These are phyloP conservation scores for Teinopalpus imperialis DNA, from an alignment of 2,888 invertebrate species.

Conservation along the genomic window DNA sequence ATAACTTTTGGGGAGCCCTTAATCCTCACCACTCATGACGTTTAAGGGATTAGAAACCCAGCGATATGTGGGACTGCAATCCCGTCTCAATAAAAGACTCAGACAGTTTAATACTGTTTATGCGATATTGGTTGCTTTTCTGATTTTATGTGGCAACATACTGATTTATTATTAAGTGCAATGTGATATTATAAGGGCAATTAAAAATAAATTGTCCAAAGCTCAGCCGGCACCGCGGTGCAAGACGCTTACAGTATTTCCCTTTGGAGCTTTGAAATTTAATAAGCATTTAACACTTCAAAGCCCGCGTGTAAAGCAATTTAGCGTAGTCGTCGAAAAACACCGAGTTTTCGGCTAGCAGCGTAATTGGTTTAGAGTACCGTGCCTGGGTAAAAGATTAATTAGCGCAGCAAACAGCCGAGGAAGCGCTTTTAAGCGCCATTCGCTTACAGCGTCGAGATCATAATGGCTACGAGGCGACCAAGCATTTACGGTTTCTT, in stretches of 20 bases:
- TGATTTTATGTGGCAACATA: too few species aligned
- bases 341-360: slow-evolving; percentile 69
- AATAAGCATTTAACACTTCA: slow-evolving; percentile 79
- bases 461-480: slow-evolving; percentile 39
- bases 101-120: too few species aligned
- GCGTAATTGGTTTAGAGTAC: slow-evolving; percentile 73
- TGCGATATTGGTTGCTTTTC: too few species aligned
- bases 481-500: slow-evolving; percentile 25
- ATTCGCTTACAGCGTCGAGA: slow-evolving; percentile 43
- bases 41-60: too few species aligned
- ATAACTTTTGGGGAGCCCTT: too few species aligned
- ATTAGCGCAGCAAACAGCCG: slow-evolving; percentile 71
- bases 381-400: slow-evolving; percentile 68
- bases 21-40: too few species aligned
- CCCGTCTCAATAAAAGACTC: too few species aligned
- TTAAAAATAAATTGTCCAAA: slow-evolving; percentile 17
- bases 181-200: slow-evolving; percentile 27
- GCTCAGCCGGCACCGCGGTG: slow-evolving; percentile 22
- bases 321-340: slow-evolving; percentile 72
- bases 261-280: slow-evolving; percentile 71
- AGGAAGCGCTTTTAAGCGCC: slow-evolving; percentile 57
- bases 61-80: too few species aligned
- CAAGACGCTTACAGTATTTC: slow-evolving; percentile 57
- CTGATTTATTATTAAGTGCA: too few species aligned
- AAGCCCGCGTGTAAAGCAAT: slow-evolving; percentile 74